phyloP scores from a whole-genome alignment of 2,888 invertebrate species.

The Drosophila borborema region DNA sequence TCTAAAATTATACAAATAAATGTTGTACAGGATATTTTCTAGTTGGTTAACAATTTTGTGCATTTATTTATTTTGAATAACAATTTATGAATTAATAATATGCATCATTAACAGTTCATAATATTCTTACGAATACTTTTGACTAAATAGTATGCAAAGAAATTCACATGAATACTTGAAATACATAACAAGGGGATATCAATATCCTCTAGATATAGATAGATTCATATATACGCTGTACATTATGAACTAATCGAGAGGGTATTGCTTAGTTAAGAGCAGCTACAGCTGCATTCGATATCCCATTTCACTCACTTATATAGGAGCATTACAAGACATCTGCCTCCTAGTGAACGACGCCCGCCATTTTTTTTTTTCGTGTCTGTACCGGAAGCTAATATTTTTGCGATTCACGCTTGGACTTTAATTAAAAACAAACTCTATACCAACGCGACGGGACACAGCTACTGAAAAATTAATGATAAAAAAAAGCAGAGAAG shows the following conservation, averaged over 20 bases:
- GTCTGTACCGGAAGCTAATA: conserved; percentile 63
- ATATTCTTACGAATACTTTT: not conserved
- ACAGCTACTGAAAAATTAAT: conserved; percentile 47
- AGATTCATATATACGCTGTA: not conserved
- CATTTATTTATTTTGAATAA: not conserved
- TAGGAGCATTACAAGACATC: not conserved
- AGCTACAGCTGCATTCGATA: not conserved
- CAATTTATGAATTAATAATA: not conserved
- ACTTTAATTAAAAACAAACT: conserved; percentile 65
- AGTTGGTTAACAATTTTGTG: no score
- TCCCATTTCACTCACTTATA: not conserved
- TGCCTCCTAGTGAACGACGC: no score
- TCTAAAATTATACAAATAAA: no score
- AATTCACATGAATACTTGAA: not conserved
- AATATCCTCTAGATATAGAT: no score
- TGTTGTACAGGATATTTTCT: not conserved
- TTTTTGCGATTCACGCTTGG: conserved; percentile 56
- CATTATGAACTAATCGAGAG: not conserved
- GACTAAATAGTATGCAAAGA: not conserved
- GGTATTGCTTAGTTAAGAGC: not conserved
- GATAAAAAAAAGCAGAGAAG: conserved; percentile 18
- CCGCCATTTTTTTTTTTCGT: not conserved
- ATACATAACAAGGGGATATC: not conserved
- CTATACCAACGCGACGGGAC: conserved; percentile 18
- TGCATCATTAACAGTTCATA: not conserved